Percentiles rank a stretch among this genome's conserved stretches.
Evolutionary conservation across 1,140 invertebrate species (phyloP).

Genomic region (Sycobia sp.): DNA sequence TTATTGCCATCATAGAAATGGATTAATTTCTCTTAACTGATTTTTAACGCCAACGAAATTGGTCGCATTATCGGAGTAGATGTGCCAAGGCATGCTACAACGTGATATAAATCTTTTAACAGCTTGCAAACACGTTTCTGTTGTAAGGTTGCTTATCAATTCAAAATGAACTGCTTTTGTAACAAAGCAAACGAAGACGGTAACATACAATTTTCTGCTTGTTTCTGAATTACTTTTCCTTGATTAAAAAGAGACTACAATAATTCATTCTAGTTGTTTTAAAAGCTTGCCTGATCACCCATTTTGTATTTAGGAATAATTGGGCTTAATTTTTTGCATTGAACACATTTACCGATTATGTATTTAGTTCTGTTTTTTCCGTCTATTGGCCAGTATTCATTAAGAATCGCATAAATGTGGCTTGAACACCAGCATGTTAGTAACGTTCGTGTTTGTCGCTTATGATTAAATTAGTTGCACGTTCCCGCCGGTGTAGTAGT

Average conservation of each 20-base stretch:
- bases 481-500: not conserved
- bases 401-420: not conserved
- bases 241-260: too few species aligned
- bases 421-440: not conserved
- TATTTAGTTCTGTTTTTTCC: not conserved
- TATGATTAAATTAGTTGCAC: not conserved
- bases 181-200: not conserved
- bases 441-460: not conserved
- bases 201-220: too few species aligned
- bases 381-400: constrained; percentile 7
- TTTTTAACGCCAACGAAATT: constrained; percentile 3
- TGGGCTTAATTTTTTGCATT: not conserved
- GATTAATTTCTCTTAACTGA: not conserved
- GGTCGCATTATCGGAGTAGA: constrained; percentile 2
- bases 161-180: not conserved
- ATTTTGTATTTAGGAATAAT: constrained; percentile 1
- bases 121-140: not conserved
- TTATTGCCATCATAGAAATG: not conserved
- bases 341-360: not conserved
- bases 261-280: too few species aligned
- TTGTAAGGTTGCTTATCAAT: not conserved
- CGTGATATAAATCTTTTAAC: not conserved
- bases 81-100: not conserved
- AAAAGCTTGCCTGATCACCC: too few species aligned
- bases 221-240: too few species aligned